Base-by-base conservation (phyloP, 2,888 invertebrate species). In the Dusona sp. region DNA sequence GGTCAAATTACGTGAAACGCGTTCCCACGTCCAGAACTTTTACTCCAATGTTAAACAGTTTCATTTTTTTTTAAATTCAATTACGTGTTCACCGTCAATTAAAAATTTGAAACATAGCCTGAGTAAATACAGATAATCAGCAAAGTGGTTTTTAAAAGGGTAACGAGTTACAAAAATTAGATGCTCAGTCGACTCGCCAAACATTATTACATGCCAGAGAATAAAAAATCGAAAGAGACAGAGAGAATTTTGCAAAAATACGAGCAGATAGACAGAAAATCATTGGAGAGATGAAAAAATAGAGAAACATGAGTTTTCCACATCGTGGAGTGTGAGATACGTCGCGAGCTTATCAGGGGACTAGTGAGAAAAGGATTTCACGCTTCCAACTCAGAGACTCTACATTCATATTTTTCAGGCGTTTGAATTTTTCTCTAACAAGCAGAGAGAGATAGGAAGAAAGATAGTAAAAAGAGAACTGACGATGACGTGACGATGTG, bases 351-450 rank as follows among this genome's bases (percentile, higher is more conserved):
- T 79, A 81, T 81, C 65, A 81, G 51, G 38, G n/a, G 57, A 29
- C 57, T 25, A 42, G 33, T 33, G 65, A 51, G 33, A 65, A 19
- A 42, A 72, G 57, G 51, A 79, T 84, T 79, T 57, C 22, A 36
- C 38, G 51, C 64, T 70, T 25, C 22, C 68, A 61, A n/a, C 38
- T 6, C 3, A 38, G 36, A 45, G 42, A 72, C 9, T 72, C 29
- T 45, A 22, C 29, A 83, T 65, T 79, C 54, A 73, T 54, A 73
- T 65, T 79, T 79, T 42, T 29, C 72, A 79, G 73, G 38, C 83
- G 42, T 74, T 79, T 67, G 67, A 79, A 54, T 61, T 67, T 78
- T 45, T 61, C 45, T 33, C 73, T 79, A 74, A 79, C 83, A 79
- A 83, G 73, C 77, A 29, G 22, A 36, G 42, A 70, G 68, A 11